phyloP scores from a whole-genome alignment of 1,140 invertebrate species.

The Heliconius hermathena region DNA sequence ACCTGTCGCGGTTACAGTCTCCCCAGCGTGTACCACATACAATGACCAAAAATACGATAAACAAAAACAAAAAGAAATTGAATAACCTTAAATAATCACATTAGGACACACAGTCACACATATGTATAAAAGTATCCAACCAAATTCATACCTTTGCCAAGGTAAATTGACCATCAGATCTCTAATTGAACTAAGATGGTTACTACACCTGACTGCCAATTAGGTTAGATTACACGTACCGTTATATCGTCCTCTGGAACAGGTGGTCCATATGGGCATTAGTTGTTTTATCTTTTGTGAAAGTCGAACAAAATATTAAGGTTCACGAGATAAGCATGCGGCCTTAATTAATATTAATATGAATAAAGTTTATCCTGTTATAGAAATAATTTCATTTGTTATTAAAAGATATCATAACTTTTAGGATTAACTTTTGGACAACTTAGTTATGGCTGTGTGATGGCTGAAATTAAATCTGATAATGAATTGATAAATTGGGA shows the following conservation, averaged over 20 bases:
- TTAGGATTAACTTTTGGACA: no score
- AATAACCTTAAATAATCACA: background rate
- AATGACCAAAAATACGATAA: background rate
- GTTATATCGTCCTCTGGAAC: slow-evolving; percentile 25
- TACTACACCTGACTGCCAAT: slow-evolving; percentile 34
- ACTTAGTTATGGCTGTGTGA: no score
- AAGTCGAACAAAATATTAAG: slow-evolving; percentile 4
- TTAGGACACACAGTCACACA: background rate
- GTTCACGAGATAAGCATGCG: background rate
- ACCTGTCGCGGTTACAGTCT: no score
- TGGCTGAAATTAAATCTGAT: no score
- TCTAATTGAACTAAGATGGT: slow-evolving; percentile 30
- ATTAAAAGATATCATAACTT: background rate
- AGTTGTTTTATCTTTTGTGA: slow-evolving; percentile 21
- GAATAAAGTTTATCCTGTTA: background rate
- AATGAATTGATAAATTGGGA: no score
- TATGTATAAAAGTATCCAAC: background rate
- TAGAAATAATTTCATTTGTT: background rate
- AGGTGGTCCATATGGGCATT: slow-evolving; percentile 19
- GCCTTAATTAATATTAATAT: background rate
- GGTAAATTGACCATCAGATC: slow-evolving; percentile 26
- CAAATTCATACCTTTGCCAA: background rate
- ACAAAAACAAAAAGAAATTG: background rate
- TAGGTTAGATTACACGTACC: slow-evolving; percentile 32
- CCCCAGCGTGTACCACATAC: no score